Evolutionary conservation across 2,888 invertebrate species (phyloP).

Genomic region (Argyresthia goedartella): DNA sequence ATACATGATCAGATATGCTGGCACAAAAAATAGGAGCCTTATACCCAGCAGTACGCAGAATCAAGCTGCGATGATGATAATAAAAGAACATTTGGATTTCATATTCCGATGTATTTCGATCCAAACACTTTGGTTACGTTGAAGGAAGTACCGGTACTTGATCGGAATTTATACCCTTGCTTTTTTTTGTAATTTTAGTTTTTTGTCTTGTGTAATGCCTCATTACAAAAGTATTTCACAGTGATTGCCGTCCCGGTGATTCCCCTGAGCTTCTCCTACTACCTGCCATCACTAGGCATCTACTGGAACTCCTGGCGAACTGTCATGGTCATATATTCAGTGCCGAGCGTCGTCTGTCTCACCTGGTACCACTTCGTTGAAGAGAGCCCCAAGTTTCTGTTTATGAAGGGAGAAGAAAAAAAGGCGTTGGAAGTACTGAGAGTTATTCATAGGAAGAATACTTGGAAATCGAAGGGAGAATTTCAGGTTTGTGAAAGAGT

Average conservation of each 20-base stretch:
- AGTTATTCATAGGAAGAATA: slow-evolving; percentile 36
- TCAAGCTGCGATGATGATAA: no score
- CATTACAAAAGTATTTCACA: slow-evolving; percentile 18
- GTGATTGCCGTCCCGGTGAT: slow-evolving; percentile 76
- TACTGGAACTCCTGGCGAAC: slow-evolving; percentile 80
- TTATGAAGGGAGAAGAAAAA: slow-evolving; percentile 67
- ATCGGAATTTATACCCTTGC: no score
- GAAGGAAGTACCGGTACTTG: no score
- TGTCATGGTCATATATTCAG: slow-evolving; percentile 74
- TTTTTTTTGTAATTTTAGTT: no score
- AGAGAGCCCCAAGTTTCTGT: slow-evolving; percentile 83
- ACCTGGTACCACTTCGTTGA: slow-evolving; percentile 69
- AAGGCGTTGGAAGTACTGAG: slow-evolving; percentile 60
- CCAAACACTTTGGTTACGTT: no score
- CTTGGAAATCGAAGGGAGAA: slow-evolving; percentile 21
- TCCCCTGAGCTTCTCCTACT: slow-evolving; percentile 56
- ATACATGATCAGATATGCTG: no score
- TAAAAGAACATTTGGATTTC: no score
- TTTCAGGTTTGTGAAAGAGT: slow-evolving; percentile 26
- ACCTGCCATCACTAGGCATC: slow-evolving; percentile 51
- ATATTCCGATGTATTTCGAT: no score
- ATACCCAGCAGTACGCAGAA: no score
- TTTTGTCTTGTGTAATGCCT: no score
- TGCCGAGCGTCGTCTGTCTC: slow-evolving; percentile 73
- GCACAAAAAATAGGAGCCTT: no score